Evolutionary conservation across 2,113 vertebrate species (phyloP), one percentile per base, ranked within the genome.

Genomic region (Syrmaticus mikado): DNA sequence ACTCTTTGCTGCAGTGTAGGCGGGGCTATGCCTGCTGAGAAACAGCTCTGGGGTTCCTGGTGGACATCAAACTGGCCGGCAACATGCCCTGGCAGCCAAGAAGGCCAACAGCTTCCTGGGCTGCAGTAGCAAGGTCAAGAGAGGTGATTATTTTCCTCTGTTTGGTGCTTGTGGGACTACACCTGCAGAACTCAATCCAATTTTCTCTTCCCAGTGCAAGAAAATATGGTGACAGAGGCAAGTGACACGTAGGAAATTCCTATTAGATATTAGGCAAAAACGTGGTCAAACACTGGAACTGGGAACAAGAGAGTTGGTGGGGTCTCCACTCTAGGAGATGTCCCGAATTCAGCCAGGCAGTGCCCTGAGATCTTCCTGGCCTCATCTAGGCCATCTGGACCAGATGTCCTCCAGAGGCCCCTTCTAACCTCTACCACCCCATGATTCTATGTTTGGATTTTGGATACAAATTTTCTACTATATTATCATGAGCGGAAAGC

Each of bases 131-230:
- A 48, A 66, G 48, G 21, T 32, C 2, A 3, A 76, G 5, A 61
- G 16, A 34, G 20, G 5, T 34, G 15, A 36, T 60, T 46, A 30
- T 55, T 89, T 80, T 45, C 14, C 19, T 82, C 60, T 68, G 3
- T 70, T 84, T 52, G 14, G 8, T 84, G 46, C 38, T 78, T 53
- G 20, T 38, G 53, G 28, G 71, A 65, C 43, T 75, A n/a, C 1
- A 2, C 36, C 45, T 72, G 13, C 38, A 73, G 12, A 25, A n/a
- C 48, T 76, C 8, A 0, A 0, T 38, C 11, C 36, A 65, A 1
- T 68, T 87, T 40, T 34, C 34, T 7, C 30, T 87, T 20, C 16
- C 7, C 27, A 38, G 0, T 48, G 43, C 48, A 76, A 79, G 32
- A 43, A 82, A 67, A 57, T 11, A 9, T 1, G 1, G 32, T 43